Conservation (phyloP, 2,888 invertebrate species). For the Alitta virens region DNA sequence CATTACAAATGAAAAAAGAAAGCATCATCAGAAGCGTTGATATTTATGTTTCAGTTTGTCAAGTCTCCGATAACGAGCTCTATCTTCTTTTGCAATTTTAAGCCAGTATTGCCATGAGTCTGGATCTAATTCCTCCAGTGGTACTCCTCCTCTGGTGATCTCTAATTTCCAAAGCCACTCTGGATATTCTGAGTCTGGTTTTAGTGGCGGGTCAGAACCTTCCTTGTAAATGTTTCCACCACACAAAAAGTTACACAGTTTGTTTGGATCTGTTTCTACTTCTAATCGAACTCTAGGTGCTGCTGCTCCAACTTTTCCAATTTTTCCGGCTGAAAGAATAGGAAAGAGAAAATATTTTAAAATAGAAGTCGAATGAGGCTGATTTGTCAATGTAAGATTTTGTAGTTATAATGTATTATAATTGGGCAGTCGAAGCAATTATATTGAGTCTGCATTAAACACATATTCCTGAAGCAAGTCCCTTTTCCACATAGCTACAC, state of each 20-base stretch:
- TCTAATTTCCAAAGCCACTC: constrained; percentile 84
- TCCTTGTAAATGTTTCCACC: constrained; percentile 77
- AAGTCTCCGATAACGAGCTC: not conserved
- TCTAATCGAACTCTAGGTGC: not conserved
- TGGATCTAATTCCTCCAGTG: constrained; percentile 75
- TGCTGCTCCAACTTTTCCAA: not conserved
- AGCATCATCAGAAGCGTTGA: not conserved
- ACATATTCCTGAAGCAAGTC: too few relatives aligned
- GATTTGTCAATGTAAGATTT: too few relatives aligned
- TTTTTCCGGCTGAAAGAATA: too few relatives aligned
- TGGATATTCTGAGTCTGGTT: constrained; percentile 81
- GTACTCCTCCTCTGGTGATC: constrained; percentile 63
- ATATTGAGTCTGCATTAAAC: too few relatives aligned
- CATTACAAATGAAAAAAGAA: too few relatives aligned
- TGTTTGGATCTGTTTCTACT: constrained; percentile 45
- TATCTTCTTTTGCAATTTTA: constrained; percentile 62
- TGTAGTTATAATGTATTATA: too few relatives aligned
- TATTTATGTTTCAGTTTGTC: not conserved
- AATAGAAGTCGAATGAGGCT: too few relatives aligned
- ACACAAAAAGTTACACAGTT: constrained; percentile 75
- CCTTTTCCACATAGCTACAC: too few relatives aligned
- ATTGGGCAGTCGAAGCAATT: too few relatives aligned
- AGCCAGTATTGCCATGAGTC: constrained; percentile 80
- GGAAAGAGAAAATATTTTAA: too few relatives aligned
- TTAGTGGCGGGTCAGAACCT: constrained; percentile 73